A percentile compares a stretch with the other conserved stretches of the same genome.
phyloP scores from a whole-genome alignment of 2,888 invertebrate genomes.

The Adelognathus sp. region DNA sequence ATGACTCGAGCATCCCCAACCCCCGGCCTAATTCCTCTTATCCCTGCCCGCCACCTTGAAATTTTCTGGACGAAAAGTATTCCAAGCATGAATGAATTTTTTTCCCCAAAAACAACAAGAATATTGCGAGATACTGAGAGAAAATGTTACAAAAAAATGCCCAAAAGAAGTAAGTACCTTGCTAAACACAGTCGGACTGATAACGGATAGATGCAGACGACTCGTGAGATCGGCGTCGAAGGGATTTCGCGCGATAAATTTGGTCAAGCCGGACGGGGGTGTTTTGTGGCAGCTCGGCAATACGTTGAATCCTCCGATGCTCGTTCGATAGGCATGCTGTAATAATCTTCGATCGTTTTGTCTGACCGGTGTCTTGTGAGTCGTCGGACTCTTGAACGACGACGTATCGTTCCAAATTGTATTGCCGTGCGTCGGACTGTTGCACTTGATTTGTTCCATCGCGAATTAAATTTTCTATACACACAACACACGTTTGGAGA shows the following conservation, averaged over 20 bases:
- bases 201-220: conserved; percentile 86
- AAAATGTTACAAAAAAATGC: too few species aligned
- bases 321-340: conserved; percentile 57
- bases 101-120: too few species aligned
- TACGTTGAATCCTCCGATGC: conserved; percentile 68
- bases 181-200: conserved; percentile 83
- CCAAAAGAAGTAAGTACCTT: conserved; percentile 72
- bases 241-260: conserved; percentile 85
- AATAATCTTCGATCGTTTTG: conserved; percentile 58
- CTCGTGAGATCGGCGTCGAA: conserved; percentile 86
- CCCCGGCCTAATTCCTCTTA: neutral
- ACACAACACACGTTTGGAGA: neutral
- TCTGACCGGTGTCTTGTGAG: conserved; percentile 68
- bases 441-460: conserved; percentile 34
- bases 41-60: neutral
- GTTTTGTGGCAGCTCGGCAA: conserved; percentile 82
- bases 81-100: neutral
- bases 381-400: conserved; percentile 59
- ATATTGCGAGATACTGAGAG: too few species aligned
- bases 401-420: conserved; percentile 18
- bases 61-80: neutral
- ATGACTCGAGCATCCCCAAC: neutral
- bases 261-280: conserved; percentile 84
- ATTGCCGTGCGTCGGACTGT: conserved; percentile 14
- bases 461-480: neutral